Base-by-base conservation (phyloP, 2,113 vertebrate species). In the Rynchops niger region DNA sequence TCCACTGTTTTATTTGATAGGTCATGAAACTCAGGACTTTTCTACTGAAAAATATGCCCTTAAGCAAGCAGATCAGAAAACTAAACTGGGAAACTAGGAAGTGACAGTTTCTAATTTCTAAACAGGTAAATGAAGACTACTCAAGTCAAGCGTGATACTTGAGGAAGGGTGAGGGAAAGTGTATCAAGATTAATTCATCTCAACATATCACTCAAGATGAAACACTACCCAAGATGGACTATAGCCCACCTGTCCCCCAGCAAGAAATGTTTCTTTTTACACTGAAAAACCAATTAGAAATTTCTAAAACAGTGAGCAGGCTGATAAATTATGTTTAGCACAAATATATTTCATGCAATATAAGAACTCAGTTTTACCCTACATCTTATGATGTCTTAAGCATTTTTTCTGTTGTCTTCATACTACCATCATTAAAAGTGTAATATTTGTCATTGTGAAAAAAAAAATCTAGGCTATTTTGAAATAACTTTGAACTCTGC, bases 301-400 rank as follows among this genome's bases (percentile, higher is more conserved):
- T n/a, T n/a, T n/a, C n/a, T n/a, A n/a, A n/a, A n/a, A n/a, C n/a
- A n/a, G n/a, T n/a, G n/a, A n/a, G n/a, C n/a, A n/a, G n/a, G n/a
- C n/a, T n/a, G n/a, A n/a, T n/a, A n/a, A n/a, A n/a, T n/a, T n/a
- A n/a, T n/a, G n/a, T n/a, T n/a, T n/a, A n/a, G n/a, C n/a, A 82
- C 4, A 76, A 36, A 69, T 9, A 22, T 17, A 11, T 8, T 52
- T 71, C 38, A 30, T 5, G 5, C 9, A 4, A 10, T 2, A 9
- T 11, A 50, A 15, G 3, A 67, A 67, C 7, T n/a, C 23, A 36
- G 22, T 43, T 80, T 55, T 40, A 58, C 10, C 3, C 11, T 22
- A 0, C 8, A n/a, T 3, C 26, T 50, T 45, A 36, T 2, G 3
- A 76, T 4, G 5, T 11, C 11, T n/a, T n/a, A 9, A 38, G 11